Conservation (phyloP, 2,797 vertebrate species). For the Melanotaenia maccullochi region DNA sequence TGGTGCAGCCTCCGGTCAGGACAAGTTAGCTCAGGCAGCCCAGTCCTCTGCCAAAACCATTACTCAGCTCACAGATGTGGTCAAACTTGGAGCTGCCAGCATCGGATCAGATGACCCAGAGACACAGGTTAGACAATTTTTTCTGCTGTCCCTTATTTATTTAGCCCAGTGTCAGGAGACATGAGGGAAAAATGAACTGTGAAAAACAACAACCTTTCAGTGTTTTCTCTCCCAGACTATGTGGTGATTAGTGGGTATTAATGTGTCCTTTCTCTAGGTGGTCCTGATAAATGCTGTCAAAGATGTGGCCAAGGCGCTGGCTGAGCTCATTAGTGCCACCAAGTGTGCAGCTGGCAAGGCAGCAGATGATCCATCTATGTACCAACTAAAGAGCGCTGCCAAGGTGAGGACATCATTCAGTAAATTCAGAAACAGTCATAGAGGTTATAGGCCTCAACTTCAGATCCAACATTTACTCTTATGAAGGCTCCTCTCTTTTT, state of each 20-base stretch:
- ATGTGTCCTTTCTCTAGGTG: conserved; percentile 81
- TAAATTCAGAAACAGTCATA: not conserved
- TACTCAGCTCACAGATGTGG: conserved; percentile 96
- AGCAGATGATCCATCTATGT: conserved; percentile 97
- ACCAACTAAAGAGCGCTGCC: conserved; percentile 96
- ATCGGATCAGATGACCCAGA: conserved; percentile 94
- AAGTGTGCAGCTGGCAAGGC: conserved; percentile 96
- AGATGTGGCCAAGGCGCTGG: conserved; percentile 96
- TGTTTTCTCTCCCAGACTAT: conserved; percentile 1
- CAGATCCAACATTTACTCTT: not conserved
- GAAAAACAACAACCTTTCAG: conserved; percentile 21
- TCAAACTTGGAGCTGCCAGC: conserved; percentile 95
- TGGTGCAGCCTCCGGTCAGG: conserved; percentile 93
- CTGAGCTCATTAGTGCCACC: conserved; percentile 95
- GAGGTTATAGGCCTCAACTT: conserved; percentile 18
- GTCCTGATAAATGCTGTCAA: conserved; percentile 98
- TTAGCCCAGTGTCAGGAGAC: not conserved
- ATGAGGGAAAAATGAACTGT: conserved; percentile 1
- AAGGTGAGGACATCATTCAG: conserved; percentile 84
- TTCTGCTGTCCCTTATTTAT: conserved; percentile 13
- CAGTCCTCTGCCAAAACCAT: conserved; percentile 97
- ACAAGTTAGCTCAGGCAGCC: conserved; percentile 93
- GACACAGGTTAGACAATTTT: conserved; percentile 87
- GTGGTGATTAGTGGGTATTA: conserved; percentile 18
- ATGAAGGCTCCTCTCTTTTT: not conserved